Conservation (phyloP, 1,140 invertebrate genomes). For the Sitophilus oryzae region DNA sequence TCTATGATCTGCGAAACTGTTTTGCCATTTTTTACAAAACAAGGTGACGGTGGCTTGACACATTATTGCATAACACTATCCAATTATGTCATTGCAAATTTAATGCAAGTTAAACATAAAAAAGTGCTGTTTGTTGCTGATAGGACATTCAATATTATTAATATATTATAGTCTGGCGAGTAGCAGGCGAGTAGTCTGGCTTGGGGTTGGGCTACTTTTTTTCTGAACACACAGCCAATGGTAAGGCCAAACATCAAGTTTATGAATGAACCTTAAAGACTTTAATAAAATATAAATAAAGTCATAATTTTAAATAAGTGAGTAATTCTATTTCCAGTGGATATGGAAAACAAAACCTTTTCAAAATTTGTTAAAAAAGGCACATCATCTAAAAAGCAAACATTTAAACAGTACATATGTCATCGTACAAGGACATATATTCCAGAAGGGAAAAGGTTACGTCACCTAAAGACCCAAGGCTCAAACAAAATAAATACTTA, state of each 20-base stretch:
- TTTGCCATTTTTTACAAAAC: not conserved
- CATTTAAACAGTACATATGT: not conserved
- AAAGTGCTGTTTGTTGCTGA: not conserved
- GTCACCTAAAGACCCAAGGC: slow-evolving; percentile 15
- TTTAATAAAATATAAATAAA: no score
- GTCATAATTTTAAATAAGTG: no score
- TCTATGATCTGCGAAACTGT: not conserved
- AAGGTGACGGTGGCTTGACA: not conserved
- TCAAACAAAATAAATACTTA: slow-evolving; percentile 16
- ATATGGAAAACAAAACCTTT: slow-evolving; percentile 2
- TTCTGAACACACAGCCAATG: no score
- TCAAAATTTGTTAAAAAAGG: slow-evolving; percentile 4
- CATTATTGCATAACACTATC: slow-evolving; percentile 1
- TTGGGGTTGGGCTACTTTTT: no score
- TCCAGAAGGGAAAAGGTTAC: slow-evolving; percentile 10
- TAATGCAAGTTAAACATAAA: no score
- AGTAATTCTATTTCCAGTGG: not conserved
- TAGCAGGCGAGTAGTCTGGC: no score
- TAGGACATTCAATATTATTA: not conserved
- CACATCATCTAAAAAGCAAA: not conserved
- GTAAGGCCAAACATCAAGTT: no score
- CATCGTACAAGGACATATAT: slow-evolving; percentile 12
- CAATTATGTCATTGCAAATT: no score
- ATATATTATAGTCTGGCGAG: no score
- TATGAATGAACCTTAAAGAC: no score